These are phyloP conservation scores for Hyppa rectilinea DNA, from an alignment of 2,888 invertebrate genomes.

Conservation along the genomic window DNA sequence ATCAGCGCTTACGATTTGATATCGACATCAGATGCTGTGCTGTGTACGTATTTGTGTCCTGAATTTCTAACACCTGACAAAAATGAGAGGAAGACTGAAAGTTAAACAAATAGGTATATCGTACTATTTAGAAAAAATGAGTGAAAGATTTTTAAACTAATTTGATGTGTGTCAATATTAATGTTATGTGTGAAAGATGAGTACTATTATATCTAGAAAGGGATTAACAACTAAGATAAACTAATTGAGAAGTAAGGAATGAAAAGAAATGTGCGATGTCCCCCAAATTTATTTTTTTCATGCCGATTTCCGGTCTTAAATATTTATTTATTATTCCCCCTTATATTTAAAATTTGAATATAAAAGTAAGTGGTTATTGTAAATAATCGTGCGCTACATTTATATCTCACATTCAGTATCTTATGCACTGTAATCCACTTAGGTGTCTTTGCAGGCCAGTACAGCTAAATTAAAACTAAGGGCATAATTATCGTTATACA, in stretches of 20 bases:
- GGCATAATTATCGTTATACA: slow-evolving; percentile 2
- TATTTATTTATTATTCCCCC: no score
- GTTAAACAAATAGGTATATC: not conserved
- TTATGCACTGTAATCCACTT: not conserved
- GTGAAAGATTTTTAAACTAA: no score
- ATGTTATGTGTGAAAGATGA: not conserved
- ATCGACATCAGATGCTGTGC: slow-evolving; percentile 23
- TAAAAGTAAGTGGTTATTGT: not conserved
- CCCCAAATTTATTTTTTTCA: no score
- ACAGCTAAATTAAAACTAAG: not conserved
- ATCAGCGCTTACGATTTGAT: slow-evolving; percentile 34
- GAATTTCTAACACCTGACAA: slow-evolving; percentile 19
- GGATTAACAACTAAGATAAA: no score
- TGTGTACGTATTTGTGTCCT: slow-evolving; percentile 8
- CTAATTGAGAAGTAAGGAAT: not conserved
- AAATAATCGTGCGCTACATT: not conserved
- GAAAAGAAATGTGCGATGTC: not conserved
- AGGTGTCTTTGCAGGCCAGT: not conserved
- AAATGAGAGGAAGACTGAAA: not conserved
- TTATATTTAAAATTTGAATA: not conserved
- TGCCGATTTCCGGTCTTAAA: no score
- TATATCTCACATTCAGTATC: not conserved
- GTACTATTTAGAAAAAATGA: not conserved
- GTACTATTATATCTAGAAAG: no score
- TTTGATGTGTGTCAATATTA: no score